Evolutionary conservation across 1,140 invertebrate genomes (phyloP).

Genomic region (Polyergus mexicanus): DNA sequence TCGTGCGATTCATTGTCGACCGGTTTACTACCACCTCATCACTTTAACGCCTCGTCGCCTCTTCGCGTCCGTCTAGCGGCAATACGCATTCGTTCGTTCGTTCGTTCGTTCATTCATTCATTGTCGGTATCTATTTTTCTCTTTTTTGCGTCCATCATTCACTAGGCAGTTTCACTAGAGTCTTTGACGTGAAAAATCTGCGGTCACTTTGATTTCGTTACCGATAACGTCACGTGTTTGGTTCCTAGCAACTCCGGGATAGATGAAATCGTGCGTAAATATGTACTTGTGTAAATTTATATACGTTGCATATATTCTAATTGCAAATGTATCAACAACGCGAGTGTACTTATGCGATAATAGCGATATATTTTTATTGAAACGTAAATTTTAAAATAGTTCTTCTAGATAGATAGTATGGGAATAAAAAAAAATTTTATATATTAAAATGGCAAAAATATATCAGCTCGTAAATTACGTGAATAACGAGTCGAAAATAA

Average conservation of each 20-base stretch:
- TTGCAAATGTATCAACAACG: not conserved
- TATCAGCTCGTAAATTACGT: not conserved
- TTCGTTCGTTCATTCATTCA: not conserved
- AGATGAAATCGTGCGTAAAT: not conserved
- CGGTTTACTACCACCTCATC: constrained; percentile 50
- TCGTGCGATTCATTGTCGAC: constrained; percentile 41
- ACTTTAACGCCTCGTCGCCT: constrained; percentile 56
- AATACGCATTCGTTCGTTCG: constrained; percentile 19
- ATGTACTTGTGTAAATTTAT: not conserved
- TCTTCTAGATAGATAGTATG: not conserved
- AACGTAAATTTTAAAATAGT: not conserved
- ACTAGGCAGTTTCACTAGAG: constrained; percentile 16
- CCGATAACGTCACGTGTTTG: constrained; percentile 42
- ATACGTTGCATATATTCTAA: not conserved
- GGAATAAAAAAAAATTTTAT: not conserved
- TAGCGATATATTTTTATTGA: constrained; percentile 20
- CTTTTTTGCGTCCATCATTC: constrained; percentile 29
- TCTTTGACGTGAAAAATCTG: constrained; percentile 20
- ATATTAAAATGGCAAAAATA: not conserved
- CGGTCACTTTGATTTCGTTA: constrained; percentile 51
- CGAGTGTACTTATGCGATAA: not conserved
- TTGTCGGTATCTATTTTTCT: not conserved
- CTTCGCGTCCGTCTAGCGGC: constrained; percentile 29
- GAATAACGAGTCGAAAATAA: not conserved
- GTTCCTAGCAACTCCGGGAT: constrained; percentile 18